A percentile compares a stretch with the other conserved stretches of the same genome.
Conservation (phyloP, 2,113 vertebrate genomes). For the Indicator indicator region DNA sequence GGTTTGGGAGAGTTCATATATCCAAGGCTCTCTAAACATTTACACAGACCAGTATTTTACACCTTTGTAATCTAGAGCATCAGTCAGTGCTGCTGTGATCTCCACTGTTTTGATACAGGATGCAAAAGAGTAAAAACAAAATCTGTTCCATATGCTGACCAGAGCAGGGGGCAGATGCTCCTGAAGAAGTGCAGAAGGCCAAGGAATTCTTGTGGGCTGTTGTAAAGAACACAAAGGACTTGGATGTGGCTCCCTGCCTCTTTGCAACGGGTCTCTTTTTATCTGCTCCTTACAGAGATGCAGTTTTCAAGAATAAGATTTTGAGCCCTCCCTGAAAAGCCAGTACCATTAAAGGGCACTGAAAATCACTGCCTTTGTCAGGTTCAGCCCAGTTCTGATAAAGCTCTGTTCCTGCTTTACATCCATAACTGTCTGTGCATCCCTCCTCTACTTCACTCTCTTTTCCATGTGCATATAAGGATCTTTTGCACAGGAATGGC, state of each 20-base stretch:
- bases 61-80: not conserved
- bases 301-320: not conserved
- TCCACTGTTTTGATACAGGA: not conserved
- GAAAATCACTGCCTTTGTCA: not conserved
- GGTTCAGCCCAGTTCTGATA: conserved; percentile 9
- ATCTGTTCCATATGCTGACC: not conserved
- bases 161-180: not conserved
- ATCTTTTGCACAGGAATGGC: not conserved
- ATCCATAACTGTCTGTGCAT: not conserved
- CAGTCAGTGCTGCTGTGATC: not conserved
- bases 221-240: not conserved
- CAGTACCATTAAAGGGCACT: conserved; percentile 37
- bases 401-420: not conserved
- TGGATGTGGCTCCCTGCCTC: not conserved
- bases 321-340: not conserved
- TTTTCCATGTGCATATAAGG: not conserved
- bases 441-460: not conserved
- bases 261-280: not conserved
- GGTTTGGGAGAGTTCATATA: not conserved
- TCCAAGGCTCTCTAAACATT: not conserved
- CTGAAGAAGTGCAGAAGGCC: not conserved
- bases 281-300: not conserved
- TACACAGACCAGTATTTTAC: not conserved
- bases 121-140: not conserved
- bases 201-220: not conserved